Base-by-base conservation (phyloP, 2,888 invertebrate genomes). In the Homarus gammarus region DNA sequence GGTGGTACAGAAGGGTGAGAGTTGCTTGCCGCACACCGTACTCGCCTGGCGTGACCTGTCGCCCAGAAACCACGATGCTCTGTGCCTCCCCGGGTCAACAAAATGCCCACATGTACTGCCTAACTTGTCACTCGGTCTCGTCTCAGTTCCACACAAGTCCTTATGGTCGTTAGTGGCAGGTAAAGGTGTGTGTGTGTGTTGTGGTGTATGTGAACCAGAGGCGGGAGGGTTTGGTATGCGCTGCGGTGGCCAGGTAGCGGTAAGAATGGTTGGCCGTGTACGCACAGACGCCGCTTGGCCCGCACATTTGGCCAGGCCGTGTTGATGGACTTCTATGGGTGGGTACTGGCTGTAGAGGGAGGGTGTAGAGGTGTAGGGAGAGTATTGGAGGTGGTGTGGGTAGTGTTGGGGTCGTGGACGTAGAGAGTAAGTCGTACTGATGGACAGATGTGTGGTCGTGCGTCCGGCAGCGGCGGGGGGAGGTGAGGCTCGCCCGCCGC, bases 141-240 rank as follows among this genome's bases (percentile, higher is more conserved):
- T n/a, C 79, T 56, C 10, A 49, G 40, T 1, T 12, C 12, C 10
- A n/a, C n/a, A n/a, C 70, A 31, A 12, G 12, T 36, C 68, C 22
- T 38, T 49, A 33, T 70, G n/a, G 10, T 38, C 33, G 70, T 49
- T 40, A 49, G 18, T 83, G n/a, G 38, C 27, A 10, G 38, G 61
- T 38, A n/a, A 33, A 61, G 61, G 75, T 61, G 72, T 72, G 49
- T 22, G 44, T 44, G 36, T 79, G 12, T 33, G 38, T 36, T 10
- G 22, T 5, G 22, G 84, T 44, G 33, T 44, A 18, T n/a, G 61
- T 38, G 64, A 27, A 38, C 15, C 12, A 75, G 64, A 40, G 84
- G 84, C 44, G 33, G 83, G 72, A 70, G 83, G 70, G 51, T 75
- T n/a, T 75, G 85, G 85, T 64, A 85, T 85, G 85, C 85, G 77